Base-by-base conservation (phyloP, 2,797 vertebrate species). In the Macropodus opercularis region DNA sequence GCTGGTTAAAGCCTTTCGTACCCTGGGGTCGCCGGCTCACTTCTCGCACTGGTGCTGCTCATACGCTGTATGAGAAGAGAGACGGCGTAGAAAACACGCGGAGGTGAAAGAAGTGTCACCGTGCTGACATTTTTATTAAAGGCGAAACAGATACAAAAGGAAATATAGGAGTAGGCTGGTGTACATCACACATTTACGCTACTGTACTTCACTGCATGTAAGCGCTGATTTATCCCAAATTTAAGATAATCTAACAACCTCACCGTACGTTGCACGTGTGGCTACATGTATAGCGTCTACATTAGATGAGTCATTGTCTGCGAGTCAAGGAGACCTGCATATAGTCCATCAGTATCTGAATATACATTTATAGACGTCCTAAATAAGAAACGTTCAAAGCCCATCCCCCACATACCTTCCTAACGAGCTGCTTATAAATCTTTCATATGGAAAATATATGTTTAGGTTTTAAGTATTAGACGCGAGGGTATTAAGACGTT, bases 1-100 rank as follows among this genome's bases (percentile, higher is more conserved):
- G 87, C 80, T 88, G 79, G 86, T 85, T 87, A 84, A 90, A 90
- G 83, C 81, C 72, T 77, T 77, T 58, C 23, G 8, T 80, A 71
- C 77, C 85, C 86, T 29, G 60, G 41, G 81, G 83, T 90, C 83
- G 79, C 65, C 35, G 66, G 69, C 81, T 77, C 77, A 63, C 73
- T 82, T 72, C 36, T 58, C 56, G 63, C 44, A 17, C 72, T 54
- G 72, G 48, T 54, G 59, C 72, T 59, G 65, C 51, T 81, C 73
- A 58, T 46, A 73, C n/a, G n/a, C n/a, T n/a, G n/a, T 69, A 69
- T 48, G 66, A 65, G 65, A 44, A 78, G 76, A 79, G 46, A 66
- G 50, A 61, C 66, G 31, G 63, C 64, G 54, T 74, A 50, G 32
- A 36, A 63, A 47, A 63, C 3, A 65, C 61, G 19, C 18, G 19